phyloP scores from a whole-genome alignment of 2,113 vertebrate genomes.

The Neogobius melanostomus region DNA sequence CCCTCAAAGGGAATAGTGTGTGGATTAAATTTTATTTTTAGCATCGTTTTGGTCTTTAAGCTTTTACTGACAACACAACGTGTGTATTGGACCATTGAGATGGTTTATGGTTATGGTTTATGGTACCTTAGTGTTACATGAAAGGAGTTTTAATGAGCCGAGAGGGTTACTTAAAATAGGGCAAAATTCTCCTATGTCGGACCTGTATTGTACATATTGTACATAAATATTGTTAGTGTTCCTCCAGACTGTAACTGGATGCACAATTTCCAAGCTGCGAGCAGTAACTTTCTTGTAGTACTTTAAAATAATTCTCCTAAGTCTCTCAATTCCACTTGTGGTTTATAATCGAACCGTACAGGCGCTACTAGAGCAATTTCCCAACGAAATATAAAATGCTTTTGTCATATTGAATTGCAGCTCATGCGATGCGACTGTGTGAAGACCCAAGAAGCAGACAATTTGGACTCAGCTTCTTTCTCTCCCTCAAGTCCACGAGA shows the following conservation, averaged over 20 bases:
- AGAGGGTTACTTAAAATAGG: neutral
- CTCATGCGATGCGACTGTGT: conserved; percentile 90
- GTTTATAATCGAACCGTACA: conserved; percentile 11
- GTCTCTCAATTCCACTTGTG: conserved; percentile 9
- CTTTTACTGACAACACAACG: too few species aligned
- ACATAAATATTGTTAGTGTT: neutral
- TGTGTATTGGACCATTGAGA: too few species aligned
- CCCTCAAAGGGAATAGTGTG: neutral
- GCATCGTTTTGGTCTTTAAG: too few species aligned
- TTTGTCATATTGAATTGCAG: conserved; percentile 67
- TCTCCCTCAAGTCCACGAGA: conserved; percentile 87
- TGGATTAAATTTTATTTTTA: neutral
- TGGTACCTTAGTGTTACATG: too few species aligned
- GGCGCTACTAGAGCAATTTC: neutral
- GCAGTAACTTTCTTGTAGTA: conserved; percentile 13
- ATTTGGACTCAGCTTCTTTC: conserved; percentile 78
- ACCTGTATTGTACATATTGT: neutral
- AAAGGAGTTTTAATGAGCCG: too few species aligned
- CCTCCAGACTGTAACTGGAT: conserved; percentile 7
- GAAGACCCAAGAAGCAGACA: conserved; percentile 81
- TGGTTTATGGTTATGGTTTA: too few species aligned
- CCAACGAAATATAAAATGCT: neutral
- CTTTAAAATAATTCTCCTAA: conserved; percentile 8
- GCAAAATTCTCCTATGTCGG: neutral
- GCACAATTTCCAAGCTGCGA: neutral